phyloP scores from a whole-genome alignment of 1,140 invertebrate genomes.

The Drosophila sp. region DNA sequence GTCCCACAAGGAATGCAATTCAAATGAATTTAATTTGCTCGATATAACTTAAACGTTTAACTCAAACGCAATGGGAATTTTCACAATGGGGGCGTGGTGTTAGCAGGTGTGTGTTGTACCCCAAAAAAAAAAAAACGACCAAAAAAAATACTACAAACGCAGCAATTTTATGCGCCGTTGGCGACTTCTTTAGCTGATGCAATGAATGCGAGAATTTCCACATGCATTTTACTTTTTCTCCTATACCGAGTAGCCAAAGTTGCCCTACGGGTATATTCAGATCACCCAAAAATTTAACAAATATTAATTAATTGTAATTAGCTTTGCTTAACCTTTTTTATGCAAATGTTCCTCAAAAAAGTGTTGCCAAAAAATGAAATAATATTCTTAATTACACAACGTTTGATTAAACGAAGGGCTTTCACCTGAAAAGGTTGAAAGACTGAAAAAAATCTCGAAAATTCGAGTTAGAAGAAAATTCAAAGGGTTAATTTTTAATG shows the following conservation, averaged over 20 bases:
- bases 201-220: constrained; percentile 60
- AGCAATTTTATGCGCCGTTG: constrained; percentile 39
- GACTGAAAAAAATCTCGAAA: too few relatives aligned
- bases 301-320: too few relatives aligned
- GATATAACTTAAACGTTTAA: constrained; percentile 11
- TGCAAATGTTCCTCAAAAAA: too few relatives aligned
- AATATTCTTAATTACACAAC: too few relatives aligned
- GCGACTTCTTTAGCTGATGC: constrained; percentile 64
- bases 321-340: too few relatives aligned
- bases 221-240: constrained; percentile 37
- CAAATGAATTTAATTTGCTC: constrained; percentile 29
- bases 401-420: too few relatives aligned
- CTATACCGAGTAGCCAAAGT: background rate
- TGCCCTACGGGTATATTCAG: background rate
- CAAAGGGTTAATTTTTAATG: too few relatives aligned
- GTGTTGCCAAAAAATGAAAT: too few relatives aligned
- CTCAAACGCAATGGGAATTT: background rate
- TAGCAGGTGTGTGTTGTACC: constrained; percentile 18
- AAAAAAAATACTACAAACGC: constrained; percentile 22
- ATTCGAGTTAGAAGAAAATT: too few relatives aligned
- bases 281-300: background rate
- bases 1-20: constrained; percentile 43
- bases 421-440: too few relatives aligned
- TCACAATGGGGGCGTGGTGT: constrained; percentile 26
- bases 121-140: constrained; percentile 26